Conservation (phyloP, 2,888 invertebrate genomes). For the Pterobdella sp. region DNA sequence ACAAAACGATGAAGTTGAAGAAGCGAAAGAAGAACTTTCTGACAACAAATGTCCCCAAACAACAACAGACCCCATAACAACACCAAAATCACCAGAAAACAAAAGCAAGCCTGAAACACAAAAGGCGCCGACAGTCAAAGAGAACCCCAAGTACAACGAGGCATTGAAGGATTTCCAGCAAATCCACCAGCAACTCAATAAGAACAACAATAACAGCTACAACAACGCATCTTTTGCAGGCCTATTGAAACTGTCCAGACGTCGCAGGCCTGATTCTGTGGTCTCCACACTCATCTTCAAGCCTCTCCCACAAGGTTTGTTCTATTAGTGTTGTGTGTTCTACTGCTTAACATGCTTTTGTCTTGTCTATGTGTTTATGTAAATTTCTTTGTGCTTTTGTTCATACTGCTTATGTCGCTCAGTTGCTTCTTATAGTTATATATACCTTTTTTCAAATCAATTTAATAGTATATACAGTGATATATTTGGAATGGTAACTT, state of each 20-base stretch:
- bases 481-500: no score
- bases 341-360: no score
- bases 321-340: no score
- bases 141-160: neutral
- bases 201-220: neutral
- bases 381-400: no score
- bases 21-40: neutral
- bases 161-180: neutral
- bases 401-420: no score
- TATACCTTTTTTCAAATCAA: no score
- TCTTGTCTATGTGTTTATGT: no score
- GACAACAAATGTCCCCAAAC: neutral
- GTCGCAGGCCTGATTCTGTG: constrained; percentile 6
- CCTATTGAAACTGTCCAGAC: neutral
- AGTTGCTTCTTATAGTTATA: no score
- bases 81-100: neutral
- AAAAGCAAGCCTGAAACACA: neutral
- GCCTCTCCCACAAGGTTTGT: constrained; percentile 17
- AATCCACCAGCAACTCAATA: neutral
- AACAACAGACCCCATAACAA: neutral
- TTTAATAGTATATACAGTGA: no score
- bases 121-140: neutral
- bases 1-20: neutral
- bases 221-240: neutral
- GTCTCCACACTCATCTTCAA: constrained; percentile 21